Percentiles rank a stretch among this genome's conserved stretches.
Evolutionary conservation across 1,140 invertebrate species (phyloP).

Genomic region (Tetramorium simillimum): DNA sequence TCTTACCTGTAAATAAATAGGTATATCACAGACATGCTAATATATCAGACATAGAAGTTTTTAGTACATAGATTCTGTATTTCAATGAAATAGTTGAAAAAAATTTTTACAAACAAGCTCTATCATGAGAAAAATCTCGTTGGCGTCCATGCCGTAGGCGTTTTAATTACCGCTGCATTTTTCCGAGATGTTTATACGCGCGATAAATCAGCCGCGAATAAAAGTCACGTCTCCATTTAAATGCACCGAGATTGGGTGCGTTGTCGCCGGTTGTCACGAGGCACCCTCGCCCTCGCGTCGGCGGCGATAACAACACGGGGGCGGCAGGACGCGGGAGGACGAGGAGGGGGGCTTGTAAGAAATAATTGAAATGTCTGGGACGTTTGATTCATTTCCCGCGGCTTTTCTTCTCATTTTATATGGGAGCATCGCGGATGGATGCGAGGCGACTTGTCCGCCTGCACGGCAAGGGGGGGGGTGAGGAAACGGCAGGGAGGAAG

Average conservation of each 20-base stretch:
- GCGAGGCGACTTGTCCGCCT: constrained; percentile 49
- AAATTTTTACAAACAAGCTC: neutral
- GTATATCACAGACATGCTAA: neutral
- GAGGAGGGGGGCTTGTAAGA: constrained; percentile 61
- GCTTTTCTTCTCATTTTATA: constrained; percentile 80
- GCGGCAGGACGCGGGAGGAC: constrained; percentile 27
- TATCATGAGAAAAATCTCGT: constrained; percentile 11
- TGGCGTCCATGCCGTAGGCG: constrained; percentile 1
- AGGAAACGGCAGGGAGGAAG: neutral
- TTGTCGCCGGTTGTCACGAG: constrained; percentile 29
- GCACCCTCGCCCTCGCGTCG: constrained; percentile 27
- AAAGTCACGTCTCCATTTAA: constrained; percentile 59
- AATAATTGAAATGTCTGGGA: constrained; percentile 82
- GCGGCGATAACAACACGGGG: constrained; percentile 16
- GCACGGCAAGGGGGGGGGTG: neutral
- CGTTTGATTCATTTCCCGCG: constrained; percentile 81
- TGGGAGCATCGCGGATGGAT: constrained; percentile 68
- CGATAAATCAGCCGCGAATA: constrained; percentile 59
- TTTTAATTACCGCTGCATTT: constrained; percentile 48
- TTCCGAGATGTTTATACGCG: constrained; percentile 52
- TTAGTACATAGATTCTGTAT: neutral
- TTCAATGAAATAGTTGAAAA: neutral
- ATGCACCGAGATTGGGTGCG: constrained; percentile 50
- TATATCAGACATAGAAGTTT: neutral
- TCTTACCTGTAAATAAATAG: neutral